A percentile compares a stretch with the other conserved stretches of the same genome.
phyloP scores from a whole-genome alignment of 2,888 invertebrate species.

The Cyclophora punctaria region DNA sequence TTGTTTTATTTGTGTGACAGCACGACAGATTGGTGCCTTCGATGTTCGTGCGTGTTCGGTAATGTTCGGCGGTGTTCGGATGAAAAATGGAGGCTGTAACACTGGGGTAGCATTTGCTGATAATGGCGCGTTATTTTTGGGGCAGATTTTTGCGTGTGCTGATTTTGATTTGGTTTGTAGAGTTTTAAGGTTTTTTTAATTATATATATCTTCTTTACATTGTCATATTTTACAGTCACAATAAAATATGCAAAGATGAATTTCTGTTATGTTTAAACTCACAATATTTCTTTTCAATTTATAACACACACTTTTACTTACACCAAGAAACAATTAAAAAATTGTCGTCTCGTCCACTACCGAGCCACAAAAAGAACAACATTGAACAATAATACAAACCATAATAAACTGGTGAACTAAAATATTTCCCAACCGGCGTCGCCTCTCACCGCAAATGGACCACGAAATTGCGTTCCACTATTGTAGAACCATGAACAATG shows the following conservation, averaged over 20 bases:
- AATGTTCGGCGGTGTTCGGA: slow-evolving; percentile 21
- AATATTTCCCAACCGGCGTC: slow-evolving; percentile 12
- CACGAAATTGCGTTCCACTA: slow-evolving; percentile 29
- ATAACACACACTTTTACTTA: too few relatives aligned
- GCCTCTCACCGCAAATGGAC: slow-evolving; percentile 15
- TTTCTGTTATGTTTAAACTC: too few relatives aligned
- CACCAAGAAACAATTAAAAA: too few relatives aligned
- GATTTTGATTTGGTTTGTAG: neutral
- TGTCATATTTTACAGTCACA: neutral
- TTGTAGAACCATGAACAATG: slow-evolving; percentile 47
- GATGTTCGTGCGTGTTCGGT: slow-evolving; percentile 19
- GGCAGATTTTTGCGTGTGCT: slow-evolving; percentile 18
- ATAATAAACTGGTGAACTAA: slow-evolving; percentile 10
- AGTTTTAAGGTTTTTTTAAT: too few relatives aligned
- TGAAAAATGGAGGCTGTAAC: slow-evolving; percentile 25
- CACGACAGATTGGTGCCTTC: slow-evolving; percentile 28
- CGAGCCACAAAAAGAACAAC: too few relatives aligned
- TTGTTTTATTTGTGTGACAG: slow-evolving; percentile 42
- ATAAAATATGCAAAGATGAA: too few relatives aligned
- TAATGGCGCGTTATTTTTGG: slow-evolving; percentile 21
- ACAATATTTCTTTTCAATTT: too few relatives aligned
- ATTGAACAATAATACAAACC: slow-evolving; percentile 6
- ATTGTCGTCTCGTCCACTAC: too few relatives aligned
- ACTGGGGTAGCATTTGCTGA: slow-evolving; percentile 29
- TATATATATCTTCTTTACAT: neutral